Base-by-base conservation (phyloP, 2,797 vertebrate genomes). In the Tenualosa ilisha region DNA sequence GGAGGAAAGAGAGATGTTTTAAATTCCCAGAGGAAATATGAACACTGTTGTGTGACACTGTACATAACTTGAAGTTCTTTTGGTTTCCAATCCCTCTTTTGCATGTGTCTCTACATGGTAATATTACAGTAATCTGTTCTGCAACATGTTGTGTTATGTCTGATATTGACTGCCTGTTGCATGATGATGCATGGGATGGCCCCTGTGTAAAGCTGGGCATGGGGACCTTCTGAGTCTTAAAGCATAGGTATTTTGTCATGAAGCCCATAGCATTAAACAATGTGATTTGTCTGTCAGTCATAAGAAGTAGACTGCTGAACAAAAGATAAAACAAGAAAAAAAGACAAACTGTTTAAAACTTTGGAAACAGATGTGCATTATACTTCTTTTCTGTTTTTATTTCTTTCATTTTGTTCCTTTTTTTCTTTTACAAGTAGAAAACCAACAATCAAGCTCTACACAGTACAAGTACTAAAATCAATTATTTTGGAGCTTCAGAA, bases 81-180 rank as follows among this genome's bases (percentile, higher is more conserved):
- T 9, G 54, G 81, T 79, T 83, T 85, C 43, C 59, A 24, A 22
- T 56, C 79, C 86, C 87, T 89, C 89, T 94, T 95, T 95, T 97
- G 96, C 96, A 97, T 97, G 96, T 96, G 93, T 96, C 94, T 96
- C 95, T 43, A 96, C 95, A 95, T 94, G 95, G 95, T 96, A 95
- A 96, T 96, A 95, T 95, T 94, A 89, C 87, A 88, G 86, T 90
- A 89, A 90, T 89, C 88, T 82, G 87, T 91, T 91, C 87, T 89
- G 88, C 86, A 85, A 88, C 85, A 87, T 89, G 86, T 90, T 89
- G 87, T 91, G 89, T 91, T 88, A 87, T 88, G 90, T 90, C 88
- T 83, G 87, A 89, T 90, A 89, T 87, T 87, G 83, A 89, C 86
- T 90, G 91, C 91, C 91, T 91, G 91, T 90, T 91, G 91, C 91